These are phyloP conservation scores for Polymixis flavicincta DNA, from an alignment of 2,888 invertebrate genomes.

Conservation along the genomic window DNA sequence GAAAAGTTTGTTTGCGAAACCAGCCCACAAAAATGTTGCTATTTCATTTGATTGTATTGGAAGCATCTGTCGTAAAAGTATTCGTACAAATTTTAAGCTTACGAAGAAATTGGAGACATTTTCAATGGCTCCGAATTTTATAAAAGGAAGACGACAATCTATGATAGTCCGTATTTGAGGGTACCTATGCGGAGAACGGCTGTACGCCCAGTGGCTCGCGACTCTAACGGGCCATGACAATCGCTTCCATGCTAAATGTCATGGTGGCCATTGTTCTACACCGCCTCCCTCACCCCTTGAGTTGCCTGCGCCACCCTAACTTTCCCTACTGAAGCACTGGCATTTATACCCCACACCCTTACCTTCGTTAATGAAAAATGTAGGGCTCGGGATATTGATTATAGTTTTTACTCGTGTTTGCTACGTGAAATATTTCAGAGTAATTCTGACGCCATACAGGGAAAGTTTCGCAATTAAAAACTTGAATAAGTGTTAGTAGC, in stretches of 20 bases:
- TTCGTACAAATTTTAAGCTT: constrained; percentile 50
- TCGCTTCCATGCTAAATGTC: constrained; percentile 90
- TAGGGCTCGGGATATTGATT: constrained; percentile 80
- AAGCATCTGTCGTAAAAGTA: constrained; percentile 28
- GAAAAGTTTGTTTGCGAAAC: constrained; percentile 55
- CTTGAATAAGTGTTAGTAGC: constrained; percentile 41
- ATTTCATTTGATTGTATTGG: constrained; percentile 52
- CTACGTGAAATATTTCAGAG: constrained; percentile 56
- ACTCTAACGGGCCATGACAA: constrained; percentile 88
- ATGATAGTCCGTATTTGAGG: constrained; percentile 80
- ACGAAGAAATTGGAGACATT: constrained; percentile 38
- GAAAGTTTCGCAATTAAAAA: constrained; percentile 61
- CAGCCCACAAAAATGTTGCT: constrained; percentile 48
- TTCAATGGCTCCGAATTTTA: constrained; percentile 46
- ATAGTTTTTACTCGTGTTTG: constrained; percentile 68
- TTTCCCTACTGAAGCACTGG: constrained; percentile 82
- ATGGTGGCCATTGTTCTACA: constrained; percentile 89
- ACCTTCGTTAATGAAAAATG: constrained; percentile 84
- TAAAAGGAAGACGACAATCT: constrained; percentile 73
- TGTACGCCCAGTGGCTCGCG: constrained; percentile 84
- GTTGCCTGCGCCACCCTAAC: constrained; percentile 74
- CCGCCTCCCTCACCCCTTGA: constrained; percentile 71
- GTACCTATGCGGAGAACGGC: constrained; percentile 80
- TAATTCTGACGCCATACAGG: constrained; percentile 43
- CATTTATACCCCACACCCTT: constrained; percentile 85